Conservation (phyloP, 2,888 invertebrate species). For the Lepidonotus clava region DNA sequence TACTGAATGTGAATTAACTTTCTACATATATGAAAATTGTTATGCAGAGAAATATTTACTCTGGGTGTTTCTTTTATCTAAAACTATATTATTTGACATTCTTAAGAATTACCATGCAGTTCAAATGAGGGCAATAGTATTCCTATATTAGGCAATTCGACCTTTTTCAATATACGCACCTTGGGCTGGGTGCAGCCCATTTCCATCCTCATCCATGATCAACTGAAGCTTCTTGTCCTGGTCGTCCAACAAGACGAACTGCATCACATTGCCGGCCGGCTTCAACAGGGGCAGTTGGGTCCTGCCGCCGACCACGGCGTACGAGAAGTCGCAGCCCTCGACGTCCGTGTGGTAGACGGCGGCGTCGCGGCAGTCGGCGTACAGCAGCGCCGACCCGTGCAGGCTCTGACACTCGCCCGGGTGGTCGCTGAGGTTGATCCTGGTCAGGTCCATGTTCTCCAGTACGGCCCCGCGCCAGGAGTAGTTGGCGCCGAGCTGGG, state of each 20-base stretch:
- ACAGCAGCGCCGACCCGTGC: constrained; percentile 27
- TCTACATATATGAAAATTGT: too few species aligned
- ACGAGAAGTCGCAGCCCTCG: constrained; percentile 55
- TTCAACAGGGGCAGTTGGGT: neutral
- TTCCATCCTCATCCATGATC: constrained; percentile 33
- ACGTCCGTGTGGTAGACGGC: neutral
- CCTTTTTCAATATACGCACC: neutral
- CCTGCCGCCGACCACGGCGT: constrained; percentile 26
- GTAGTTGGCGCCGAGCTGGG: neutral
- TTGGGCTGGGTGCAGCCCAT: neutral
- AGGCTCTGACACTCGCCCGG: constrained; percentile 39
- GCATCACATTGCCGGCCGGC: neutral
- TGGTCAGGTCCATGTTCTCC: constrained; percentile 53
- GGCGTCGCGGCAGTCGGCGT: constrained; percentile 38
- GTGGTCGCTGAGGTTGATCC: constrained; percentile 45
- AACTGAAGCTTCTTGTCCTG: neutral
- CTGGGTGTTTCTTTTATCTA: too few species aligned
- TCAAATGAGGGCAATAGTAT: too few species aligned
- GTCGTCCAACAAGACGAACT: constrained; percentile 30
- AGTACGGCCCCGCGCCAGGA: constrained; percentile 46
- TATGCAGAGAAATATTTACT: too few species aligned
- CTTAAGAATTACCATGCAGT: too few species aligned
- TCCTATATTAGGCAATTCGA: neutral
- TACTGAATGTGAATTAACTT: neutral
- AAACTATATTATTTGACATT: too few species aligned